A percentile compares a stretch with the other conserved stretches of the same genome.
Conservation (phyloP, 1,140 invertebrate species). For the Wiebesia pumilae region DNA sequence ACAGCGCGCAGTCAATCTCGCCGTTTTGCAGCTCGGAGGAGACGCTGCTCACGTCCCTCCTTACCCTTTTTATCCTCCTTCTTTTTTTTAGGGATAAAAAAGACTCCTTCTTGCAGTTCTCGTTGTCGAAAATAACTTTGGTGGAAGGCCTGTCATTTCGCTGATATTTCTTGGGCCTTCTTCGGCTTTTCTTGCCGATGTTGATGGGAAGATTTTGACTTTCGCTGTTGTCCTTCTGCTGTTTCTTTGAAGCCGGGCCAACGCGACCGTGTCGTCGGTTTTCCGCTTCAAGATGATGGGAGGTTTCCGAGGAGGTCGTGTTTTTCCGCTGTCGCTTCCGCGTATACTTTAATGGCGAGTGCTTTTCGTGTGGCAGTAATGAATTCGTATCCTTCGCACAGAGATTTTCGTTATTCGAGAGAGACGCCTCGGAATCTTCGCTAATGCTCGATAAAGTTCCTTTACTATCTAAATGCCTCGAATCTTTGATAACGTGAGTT, state of each 20-base stretch:
- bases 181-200: not conserved
- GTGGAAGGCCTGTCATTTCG: conserved; percentile 40
- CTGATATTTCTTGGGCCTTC: conserved; percentile 16
- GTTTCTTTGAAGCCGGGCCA: conserved; percentile 13
- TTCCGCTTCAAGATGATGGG: conserved; percentile 14
- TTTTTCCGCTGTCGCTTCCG: conserved; percentile 37
- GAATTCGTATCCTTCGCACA: conserved; percentile 32
- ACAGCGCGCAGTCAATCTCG: conserved; percentile 59
- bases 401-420: conserved; percentile 45
- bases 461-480: not conserved
- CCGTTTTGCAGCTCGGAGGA: conserved; percentile 55
- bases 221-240: not conserved
- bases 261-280: conserved; percentile 9
- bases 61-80: conserved; percentile 34
- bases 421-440: conserved; percentile 44
- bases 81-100: conserved; percentile 42
- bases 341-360: not conserved
- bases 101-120: conserved; percentile 43
- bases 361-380: conserved; percentile 48
- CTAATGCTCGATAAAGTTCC: conserved; percentile 28
- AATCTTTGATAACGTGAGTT: not conserved
- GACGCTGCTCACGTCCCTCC: conserved; percentile 54
- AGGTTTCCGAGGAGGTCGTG: conserved; percentile 21
- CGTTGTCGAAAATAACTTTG: conserved; percentile 30
- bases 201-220: not conserved